These are phyloP conservation scores for Leptinotarsa undecemlineata DNA, from an alignment of 1,140 invertebrate genomes.

Conservation along the genomic window DNA sequence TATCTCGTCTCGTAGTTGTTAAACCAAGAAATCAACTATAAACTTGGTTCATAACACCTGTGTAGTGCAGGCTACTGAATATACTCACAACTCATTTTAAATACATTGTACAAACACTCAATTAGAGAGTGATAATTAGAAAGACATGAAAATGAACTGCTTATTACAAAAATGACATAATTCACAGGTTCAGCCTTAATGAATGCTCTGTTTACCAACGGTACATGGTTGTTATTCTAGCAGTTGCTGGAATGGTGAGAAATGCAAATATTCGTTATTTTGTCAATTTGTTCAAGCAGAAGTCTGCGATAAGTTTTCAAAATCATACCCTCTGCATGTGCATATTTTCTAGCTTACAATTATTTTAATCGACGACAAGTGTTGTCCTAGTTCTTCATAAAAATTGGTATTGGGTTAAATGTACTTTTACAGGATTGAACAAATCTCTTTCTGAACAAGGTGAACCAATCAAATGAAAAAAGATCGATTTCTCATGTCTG, in stretches of 20 bases:
- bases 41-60: neutral
- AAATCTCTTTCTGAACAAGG: no score
- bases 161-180: constrained; percentile 18
- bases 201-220: constrained; percentile 1
- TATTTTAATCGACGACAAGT: neutral
- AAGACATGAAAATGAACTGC: constrained; percentile 18
- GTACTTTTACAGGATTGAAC: no score
- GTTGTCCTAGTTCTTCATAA: neutral
- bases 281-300: neutral
- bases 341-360: neutral
- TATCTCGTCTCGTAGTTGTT: no score
- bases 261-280: constrained; percentile 16
- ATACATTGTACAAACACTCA: neutral
- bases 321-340: neutral
- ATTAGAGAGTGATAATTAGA: constrained; percentile 16
- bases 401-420: neutral
- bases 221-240: constrained; percentile 10
- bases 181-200: constrained; percentile 17
- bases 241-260: neutral
- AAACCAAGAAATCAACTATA: neutral
- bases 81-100: neutral
- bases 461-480: no score
- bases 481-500: no score
- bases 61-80: neutral
- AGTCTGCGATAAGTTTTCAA: neutral